phyloP scores from a whole-genome alignment of 2,888 invertebrate species.

The Eupithecia subumbrata region DNA sequence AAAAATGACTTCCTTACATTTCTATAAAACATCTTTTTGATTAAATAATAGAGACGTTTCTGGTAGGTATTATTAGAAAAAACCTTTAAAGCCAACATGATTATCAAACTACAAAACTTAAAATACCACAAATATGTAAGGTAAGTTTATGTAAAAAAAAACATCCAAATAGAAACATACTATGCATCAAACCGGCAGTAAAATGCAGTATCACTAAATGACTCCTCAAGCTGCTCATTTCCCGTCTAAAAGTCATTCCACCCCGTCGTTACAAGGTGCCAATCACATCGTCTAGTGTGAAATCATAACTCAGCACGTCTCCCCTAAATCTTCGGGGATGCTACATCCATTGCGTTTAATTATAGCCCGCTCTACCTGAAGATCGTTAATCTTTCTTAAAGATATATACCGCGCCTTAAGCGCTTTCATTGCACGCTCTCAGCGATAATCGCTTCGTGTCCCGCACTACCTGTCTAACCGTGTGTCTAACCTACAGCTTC shows the following conservation, averaged over 20 bases:
- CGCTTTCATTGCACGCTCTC: conserved; percentile 64
- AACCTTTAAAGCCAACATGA: neutral
- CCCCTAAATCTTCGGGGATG: conserved; percentile 78
- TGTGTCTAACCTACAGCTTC: conserved; percentile 48
- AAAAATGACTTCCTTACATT: neutral
- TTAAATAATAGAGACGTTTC: neutral
- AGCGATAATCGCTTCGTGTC: conserved; percentile 76
- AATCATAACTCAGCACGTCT: conserved; percentile 82
- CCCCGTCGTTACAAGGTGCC: conserved; percentile 74
- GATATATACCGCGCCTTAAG: conserved; percentile 76
- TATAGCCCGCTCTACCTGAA: conserved; percentile 80
- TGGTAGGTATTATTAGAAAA: neutral
- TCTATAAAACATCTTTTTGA: neutral
- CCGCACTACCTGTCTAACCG: conserved; percentile 49
- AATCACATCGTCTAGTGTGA: conserved; percentile 77
- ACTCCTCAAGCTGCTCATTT: conserved; percentile 44
- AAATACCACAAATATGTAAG: neutral
- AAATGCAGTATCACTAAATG: conserved; percentile 7
- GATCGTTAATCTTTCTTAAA: conserved; percentile 84
- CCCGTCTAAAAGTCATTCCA: conserved; percentile 65
- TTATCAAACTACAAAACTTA: neutral
- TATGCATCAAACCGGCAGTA: neutral
- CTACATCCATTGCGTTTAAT: conserved; percentile 82
- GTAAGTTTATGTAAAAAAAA: neutral
- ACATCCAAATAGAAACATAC: neutral